These are phyloP conservation scores for Lagopus leucura DNA, from an alignment of 2,113 vertebrate species.

Conservation along the genomic window DNA sequence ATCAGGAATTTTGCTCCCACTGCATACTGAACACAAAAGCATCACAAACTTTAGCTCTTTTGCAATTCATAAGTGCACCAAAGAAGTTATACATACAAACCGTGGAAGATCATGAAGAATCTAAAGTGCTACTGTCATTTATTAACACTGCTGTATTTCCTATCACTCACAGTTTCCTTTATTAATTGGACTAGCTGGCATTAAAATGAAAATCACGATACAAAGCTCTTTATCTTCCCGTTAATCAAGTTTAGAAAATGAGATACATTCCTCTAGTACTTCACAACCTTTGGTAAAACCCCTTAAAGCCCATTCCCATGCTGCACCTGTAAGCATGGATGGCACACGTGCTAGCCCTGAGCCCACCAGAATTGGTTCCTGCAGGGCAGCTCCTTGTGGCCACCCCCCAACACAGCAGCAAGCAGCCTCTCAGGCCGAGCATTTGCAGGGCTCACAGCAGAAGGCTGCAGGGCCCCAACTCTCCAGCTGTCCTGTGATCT, in stretches of 20 bases:
- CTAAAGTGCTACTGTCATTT: background rate
- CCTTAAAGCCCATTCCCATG: background rate
- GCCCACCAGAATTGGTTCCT: background rate
- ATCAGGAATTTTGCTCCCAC: background rate
- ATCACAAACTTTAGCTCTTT: background rate
- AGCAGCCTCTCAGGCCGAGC: background rate
- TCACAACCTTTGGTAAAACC: background rate
- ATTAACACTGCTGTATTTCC: background rate
- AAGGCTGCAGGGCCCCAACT: background rate
- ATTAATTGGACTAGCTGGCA: background rate
- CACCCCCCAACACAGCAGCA: accelerated
- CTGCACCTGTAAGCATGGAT: background rate
- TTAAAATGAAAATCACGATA: background rate
- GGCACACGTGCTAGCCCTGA: background rate
- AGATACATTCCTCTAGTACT: background rate
- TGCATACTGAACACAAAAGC: background rate
- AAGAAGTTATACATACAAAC: background rate
- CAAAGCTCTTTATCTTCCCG: background rate
- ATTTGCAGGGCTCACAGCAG: background rate
- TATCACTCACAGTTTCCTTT: background rate
- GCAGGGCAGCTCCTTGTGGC: accelerated
- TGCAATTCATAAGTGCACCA: background rate
- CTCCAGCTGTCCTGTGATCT: background rate
- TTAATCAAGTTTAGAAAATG: background rate
- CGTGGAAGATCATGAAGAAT: background rate